These are phyloP conservation scores for Cephus nigrinus DNA, from an alignment of 2,888 invertebrate genomes.

Conservation along the genomic window DNA sequence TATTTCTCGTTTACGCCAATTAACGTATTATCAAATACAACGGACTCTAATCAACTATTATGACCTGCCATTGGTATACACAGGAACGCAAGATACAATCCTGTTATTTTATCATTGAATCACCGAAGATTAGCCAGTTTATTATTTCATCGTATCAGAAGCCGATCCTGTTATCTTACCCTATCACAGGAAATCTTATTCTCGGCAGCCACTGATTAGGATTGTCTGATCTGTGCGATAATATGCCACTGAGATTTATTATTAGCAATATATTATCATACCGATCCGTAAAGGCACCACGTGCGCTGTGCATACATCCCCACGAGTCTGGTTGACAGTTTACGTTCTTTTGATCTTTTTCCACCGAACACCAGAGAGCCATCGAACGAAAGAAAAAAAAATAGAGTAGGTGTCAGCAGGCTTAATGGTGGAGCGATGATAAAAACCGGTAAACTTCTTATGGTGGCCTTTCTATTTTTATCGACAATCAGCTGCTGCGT, in stretches of 20 bases:
- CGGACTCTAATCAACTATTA: background rate
- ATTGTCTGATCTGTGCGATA: background rate
- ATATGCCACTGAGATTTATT: background rate
- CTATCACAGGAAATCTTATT: background rate
- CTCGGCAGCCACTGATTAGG: background rate
- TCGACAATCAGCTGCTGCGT: conserved; percentile 44
- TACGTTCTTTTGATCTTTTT: background rate
- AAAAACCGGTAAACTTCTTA: background rate
- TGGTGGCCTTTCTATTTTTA: conserved; percentile 42
- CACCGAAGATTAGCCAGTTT: background rate
- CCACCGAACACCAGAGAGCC: background rate
- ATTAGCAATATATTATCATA: background rate
- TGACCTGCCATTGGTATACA: too few relatives aligned
- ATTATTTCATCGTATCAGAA: background rate
- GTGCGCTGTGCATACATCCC: background rate
- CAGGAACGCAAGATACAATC: background rate
- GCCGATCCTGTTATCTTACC: background rate
- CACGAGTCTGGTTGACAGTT: background rate
- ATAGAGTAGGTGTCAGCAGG: background rate
- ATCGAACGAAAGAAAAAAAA: background rate
- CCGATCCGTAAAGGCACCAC: background rate
- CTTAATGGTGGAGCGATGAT: background rate
- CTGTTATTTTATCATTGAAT: background rate
- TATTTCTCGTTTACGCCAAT: background rate
- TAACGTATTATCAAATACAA: background rate